Evolutionary conservation across 2,888 invertebrate genomes (phyloP).

Genomic region (Operophtera brumata): DNA sequence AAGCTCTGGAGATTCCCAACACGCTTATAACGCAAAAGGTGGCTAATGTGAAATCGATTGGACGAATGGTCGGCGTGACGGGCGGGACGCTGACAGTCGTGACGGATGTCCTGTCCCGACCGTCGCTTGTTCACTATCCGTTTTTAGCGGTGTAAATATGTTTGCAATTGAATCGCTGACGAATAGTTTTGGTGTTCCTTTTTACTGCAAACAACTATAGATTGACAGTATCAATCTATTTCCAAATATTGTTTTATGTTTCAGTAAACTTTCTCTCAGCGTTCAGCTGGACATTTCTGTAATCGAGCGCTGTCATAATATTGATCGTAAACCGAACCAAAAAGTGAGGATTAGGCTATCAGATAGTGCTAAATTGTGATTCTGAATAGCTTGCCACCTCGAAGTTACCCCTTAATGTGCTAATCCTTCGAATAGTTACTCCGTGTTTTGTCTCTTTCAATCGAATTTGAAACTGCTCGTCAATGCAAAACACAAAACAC

Average conservation of each 20-base stretch:
- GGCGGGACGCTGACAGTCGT: slow-evolving; percentile 28
- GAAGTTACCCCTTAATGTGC: too few relatives aligned
- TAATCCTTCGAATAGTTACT: too few relatives aligned
- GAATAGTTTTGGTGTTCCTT: slow-evolving; percentile 1
- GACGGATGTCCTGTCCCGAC: slow-evolving; percentile 32
- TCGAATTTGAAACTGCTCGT: too few relatives aligned
- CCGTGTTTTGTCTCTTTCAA: too few relatives aligned
- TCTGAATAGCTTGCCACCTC: too few relatives aligned
- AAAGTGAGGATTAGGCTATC: too few relatives aligned
- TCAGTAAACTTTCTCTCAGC: too few relatives aligned
- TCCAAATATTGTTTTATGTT: background rate
- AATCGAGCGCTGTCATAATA: too few relatives aligned
- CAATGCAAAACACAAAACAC: too few relatives aligned
- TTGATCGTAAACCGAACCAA: too few relatives aligned
- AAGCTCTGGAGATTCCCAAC: slow-evolving; percentile 17
- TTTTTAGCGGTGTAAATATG: slow-evolving; percentile 31
- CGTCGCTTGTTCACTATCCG: slow-evolving; percentile 27
- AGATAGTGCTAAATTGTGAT: too few relatives aligned
- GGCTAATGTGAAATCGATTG: slow-evolving; percentile 69
- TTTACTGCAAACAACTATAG: background rate
- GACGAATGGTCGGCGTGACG: slow-evolving; percentile 31
- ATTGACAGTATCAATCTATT: background rate
- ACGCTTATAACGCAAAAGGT: slow-evolving; percentile 49
- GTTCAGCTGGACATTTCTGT: too few relatives aligned
- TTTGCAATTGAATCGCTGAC: slow-evolving; percentile 23